A percentile compares a stretch with the other conserved stretches of the same genome.
Conservation (phyloP, 2,797 vertebrate species). For the Meda fulgida region DNA sequence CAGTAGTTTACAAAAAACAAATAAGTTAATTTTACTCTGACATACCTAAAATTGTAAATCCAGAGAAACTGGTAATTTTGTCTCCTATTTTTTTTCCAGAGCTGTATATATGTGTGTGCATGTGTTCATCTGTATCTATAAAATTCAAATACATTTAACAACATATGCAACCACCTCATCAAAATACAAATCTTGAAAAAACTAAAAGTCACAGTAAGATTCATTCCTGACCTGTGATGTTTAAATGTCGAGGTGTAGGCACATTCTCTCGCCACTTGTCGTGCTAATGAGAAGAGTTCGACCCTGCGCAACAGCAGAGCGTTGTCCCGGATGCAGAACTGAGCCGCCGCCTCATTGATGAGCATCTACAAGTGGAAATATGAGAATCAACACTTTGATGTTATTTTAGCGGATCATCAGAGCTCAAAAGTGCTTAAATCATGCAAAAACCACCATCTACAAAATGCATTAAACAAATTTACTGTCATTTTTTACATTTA, state of each 20-base stretch:
- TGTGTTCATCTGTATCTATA: not conserved
- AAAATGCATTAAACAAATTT: not conserved
- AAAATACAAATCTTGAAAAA: not conserved
- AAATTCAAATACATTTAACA: not conserved
- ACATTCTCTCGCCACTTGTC: conserved; percentile 94
- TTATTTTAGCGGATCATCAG: not conserved
- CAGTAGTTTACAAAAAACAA: not conserved
- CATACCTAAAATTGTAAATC: not conserved
- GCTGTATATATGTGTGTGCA: not conserved
- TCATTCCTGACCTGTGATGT: conserved; percentile 84
- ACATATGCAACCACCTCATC: not conserved
- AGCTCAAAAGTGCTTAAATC: not conserved
- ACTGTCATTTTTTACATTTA: not conserved
- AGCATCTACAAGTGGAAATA: conserved; percentile 81
- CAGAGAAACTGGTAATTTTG: not conserved
- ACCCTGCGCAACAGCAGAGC: conserved; percentile 91
- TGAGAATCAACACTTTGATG: not conserved
- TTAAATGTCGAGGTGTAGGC: conserved; percentile 93
- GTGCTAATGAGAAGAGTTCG: conserved; percentile 94
- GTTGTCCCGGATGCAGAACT: conserved; percentile 95
- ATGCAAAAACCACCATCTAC: not conserved
- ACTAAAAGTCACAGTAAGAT: not conserved
- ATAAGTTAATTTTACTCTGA: not conserved
- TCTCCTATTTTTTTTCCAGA: not conserved
- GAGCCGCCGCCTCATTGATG: conserved; percentile 96